Evolutionary conservation across 2,797 vertebrate genomes (phyloP).

Genomic region (Alosa sapidissima): DNA sequence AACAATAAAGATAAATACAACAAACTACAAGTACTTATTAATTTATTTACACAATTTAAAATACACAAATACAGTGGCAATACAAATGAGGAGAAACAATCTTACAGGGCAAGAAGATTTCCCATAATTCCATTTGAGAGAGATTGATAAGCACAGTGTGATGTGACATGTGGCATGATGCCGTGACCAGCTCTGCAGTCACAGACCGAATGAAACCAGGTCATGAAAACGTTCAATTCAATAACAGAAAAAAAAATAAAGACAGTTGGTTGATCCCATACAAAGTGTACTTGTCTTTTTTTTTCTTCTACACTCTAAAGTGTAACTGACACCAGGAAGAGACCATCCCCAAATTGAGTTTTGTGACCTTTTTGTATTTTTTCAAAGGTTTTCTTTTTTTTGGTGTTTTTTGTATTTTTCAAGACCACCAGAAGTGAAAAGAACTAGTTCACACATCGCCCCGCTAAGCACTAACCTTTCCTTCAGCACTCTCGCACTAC

Average conservation of each 20-base stretch:
- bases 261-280: slow-evolving; percentile 37
- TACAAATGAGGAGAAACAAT: slow-evolving; percentile 78
- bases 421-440: slow-evolving; percentile 62
- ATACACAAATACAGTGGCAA: slow-evolving; percentile 89
- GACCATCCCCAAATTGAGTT: slow-evolving; percentile 25
- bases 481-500: slow-evolving; percentile 40
- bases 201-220: slow-evolving; percentile 49
- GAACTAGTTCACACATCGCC: slow-evolving; percentile 51
- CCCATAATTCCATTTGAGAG: slow-evolving; percentile 63
- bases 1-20: not conserved
- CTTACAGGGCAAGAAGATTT: slow-evolving; percentile 59
- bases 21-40: slow-evolving; percentile 82
- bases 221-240: slow-evolving; percentile 36
- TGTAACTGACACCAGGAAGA: slow-evolving; percentile 48
- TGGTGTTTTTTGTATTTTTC: slow-evolving; percentile 46
- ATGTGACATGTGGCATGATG: slow-evolving; percentile 41
- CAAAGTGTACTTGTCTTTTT: slow-evolving; percentile 58
- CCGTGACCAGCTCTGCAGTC: slow-evolving; percentile 42
- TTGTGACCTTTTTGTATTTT: not conserved
- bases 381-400: slow-evolving; percentile 34
- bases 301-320: slow-evolving; percentile 47
- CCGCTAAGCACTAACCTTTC: slow-evolving; percentile 53
- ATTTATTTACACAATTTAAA: slow-evolving; percentile 97
- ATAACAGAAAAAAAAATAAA: slow-evolving; percentile 30
- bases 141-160: slow-evolving; percentile 61